A percentile compares a stretch with the other conserved stretches of the same genome.
Evolutionary conservation across 2,888 invertebrate species (phyloP).

Genomic region (Drosophila barbarae): DNA sequence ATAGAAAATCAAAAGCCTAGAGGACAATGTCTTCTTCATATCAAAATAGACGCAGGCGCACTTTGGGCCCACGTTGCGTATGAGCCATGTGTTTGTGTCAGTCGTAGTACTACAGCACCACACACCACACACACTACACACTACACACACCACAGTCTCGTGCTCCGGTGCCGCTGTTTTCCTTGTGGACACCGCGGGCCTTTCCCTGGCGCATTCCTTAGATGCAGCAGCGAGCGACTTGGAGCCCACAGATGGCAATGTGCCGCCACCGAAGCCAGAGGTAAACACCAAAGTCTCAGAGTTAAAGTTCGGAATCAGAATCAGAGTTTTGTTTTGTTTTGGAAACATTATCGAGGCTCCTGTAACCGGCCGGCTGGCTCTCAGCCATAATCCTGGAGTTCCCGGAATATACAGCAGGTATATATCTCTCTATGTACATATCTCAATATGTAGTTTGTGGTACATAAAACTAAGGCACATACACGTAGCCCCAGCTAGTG

Average conservation of each 20-base stretch:
- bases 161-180: constrained; percentile 8
- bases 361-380: neutral
- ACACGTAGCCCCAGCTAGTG: neutral
- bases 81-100: constrained; percentile 33
- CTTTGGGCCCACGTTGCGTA: constrained; percentile 53
- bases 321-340: neutral
- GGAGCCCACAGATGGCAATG: neutral
- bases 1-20: constrained; percentile 15
- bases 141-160: constrained; percentile 3
- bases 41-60: constrained; percentile 66
- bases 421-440: neutral
- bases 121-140: constrained; percentile 4
- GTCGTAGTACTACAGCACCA: constrained; percentile 26
- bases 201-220: constrained; percentile 6
- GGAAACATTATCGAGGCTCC: neutral
- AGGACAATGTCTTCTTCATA: constrained; percentile 53
- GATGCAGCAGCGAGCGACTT: neutral
- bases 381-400: neutral
- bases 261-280: constrained; percentile 5
- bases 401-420: neutral
- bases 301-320: neutral
- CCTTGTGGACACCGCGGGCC: constrained; percentile 1
- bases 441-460: neutral
- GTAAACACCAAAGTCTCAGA: neutral
- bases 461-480: constrained; percentile 5